phyloP scores from a whole-genome alignment of 2,797 vertebrate genomes.

The Peromyscus attwateri region DNA sequence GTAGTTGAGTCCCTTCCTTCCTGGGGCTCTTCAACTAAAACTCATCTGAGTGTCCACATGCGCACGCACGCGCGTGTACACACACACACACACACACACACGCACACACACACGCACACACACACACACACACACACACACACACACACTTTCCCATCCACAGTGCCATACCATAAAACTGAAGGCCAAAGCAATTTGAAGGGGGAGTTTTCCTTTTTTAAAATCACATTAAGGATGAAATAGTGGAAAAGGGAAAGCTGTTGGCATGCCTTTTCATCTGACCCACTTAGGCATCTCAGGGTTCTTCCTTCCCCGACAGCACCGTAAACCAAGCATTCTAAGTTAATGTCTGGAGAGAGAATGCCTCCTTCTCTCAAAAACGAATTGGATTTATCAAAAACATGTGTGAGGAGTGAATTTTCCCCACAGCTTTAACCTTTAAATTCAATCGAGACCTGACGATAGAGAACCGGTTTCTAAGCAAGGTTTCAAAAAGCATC shows the following conservation, averaged over 20 bases:
- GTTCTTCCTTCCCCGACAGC: constrained; percentile 2
- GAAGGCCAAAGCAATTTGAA: background rate
- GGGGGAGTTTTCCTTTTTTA: background rate
- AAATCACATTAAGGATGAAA: background rate
- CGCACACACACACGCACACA: background rate
- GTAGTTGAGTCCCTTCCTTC: background rate
- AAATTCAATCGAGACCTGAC: constrained; percentile 6
- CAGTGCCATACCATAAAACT: background rate
- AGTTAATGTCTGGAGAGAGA: background rate
- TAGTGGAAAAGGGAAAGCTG: background rate
- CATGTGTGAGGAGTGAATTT: constrained; percentile 35
- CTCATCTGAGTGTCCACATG: background rate
- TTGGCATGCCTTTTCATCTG: background rate
- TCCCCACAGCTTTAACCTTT: constrained; percentile 27
- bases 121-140: too few species aligned
- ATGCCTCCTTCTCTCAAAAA: background rate
- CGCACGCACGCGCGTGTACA: background rate
- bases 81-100: fast-evolving
- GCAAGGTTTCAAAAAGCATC: background rate
- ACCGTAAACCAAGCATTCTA: constrained; percentile 42
- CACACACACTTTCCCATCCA: background rate
- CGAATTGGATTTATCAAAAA: background rate
- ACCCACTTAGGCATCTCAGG: background rate
- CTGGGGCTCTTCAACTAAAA: constrained; percentile 25
- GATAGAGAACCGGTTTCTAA: background rate